Base-by-base conservation (phyloP, 1,140 invertebrate species). In the Pogonomyrmex californicus region DNA sequence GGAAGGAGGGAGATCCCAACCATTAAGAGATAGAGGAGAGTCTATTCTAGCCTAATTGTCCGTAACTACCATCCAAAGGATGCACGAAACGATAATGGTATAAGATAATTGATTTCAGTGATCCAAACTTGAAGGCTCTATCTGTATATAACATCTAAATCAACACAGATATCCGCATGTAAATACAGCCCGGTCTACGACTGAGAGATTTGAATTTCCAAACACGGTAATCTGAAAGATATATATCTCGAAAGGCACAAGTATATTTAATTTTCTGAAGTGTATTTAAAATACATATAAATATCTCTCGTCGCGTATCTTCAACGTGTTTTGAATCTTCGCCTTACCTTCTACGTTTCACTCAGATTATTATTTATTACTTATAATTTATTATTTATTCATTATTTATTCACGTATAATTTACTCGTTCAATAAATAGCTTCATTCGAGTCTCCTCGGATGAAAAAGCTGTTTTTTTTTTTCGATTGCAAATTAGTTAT, bases 41-140 rank as follows among this genome's bases (percentile, higher is more conserved):
- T 4, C 47, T 68, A 79, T 79, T 66, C 62, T 68, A 51, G 44
- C 60, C 30, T 78, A 66, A 78, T 78, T 66, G 60, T 78, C 44
- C 33, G 44, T 36, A 78, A 49, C 60, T n/a, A 78, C 60, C 23
- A 41, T 58, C 23, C 38, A 41, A 77, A 41, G 62, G 77, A 79
- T 51, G n/a, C 60, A 54, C 44, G 47, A 66, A 68, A 79, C 77
- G 33, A 51, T 66, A 65, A 51, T 65, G 44, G 30, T 78, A 38
- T 79, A 54, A 68, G 44, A 79, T 79, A 66, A 79, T 79, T 79
- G 77, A 79, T 78, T 78, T 49, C 44, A 30, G 23, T 49, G 14
- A 78, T 30, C 33, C n/a, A 51, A 79, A 68, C 60, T 36, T 79
- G 33, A 66, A 63, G 75, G 12, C 73, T 68, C 47, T n/a, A 38